phyloP scores from a whole-genome alignment of 2,888 invertebrate genomes.

The Bhutanitis thaidina region DNA sequence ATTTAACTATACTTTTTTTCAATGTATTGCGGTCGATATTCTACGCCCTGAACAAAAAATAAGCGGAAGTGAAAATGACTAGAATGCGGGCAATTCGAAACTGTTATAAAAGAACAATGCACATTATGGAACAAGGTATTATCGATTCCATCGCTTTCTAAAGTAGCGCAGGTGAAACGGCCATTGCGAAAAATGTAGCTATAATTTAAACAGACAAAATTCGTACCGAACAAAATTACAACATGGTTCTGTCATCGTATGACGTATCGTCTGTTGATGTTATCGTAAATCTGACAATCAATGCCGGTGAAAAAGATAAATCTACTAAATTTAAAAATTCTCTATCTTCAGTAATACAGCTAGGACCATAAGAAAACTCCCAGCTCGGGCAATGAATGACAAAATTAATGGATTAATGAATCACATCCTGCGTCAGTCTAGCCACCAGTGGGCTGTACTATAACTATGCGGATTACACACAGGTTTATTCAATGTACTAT shows the following conservation, averaged over 20 bases:
- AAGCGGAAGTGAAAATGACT: conserved; percentile 5
- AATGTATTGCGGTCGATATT: conserved; percentile 3
- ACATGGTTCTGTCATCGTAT: too few species aligned
- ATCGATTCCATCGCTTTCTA: background rate
- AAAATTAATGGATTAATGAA: conserved; percentile 9
- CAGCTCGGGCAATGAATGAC: conserved; percentile 3
- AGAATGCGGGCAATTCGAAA: background rate
- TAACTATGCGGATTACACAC: too few species aligned
- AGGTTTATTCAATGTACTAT: too few species aligned
- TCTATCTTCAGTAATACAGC: too few species aligned
- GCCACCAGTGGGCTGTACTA: background rate
- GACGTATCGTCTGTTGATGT: too few species aligned
- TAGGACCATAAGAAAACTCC: too few species aligned
- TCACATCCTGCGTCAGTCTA: conserved; percentile 4
- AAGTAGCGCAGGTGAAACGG: background rate
- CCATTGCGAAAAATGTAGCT: too few species aligned
- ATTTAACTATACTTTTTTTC: conserved; percentile 8
- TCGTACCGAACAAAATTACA: too few species aligned
- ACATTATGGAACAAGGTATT: background rate
- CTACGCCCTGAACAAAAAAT: background rate
- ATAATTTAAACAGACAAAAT: too few species aligned
- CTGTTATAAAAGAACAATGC: background rate
- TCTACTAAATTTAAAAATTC: too few species aligned
- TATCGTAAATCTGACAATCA: too few species aligned
- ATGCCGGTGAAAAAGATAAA: too few species aligned